These are phyloP conservation scores for Corythucha ciliata DNA, from an alignment of 2,888 invertebrate genomes.

Conservation along the genomic window DNA sequence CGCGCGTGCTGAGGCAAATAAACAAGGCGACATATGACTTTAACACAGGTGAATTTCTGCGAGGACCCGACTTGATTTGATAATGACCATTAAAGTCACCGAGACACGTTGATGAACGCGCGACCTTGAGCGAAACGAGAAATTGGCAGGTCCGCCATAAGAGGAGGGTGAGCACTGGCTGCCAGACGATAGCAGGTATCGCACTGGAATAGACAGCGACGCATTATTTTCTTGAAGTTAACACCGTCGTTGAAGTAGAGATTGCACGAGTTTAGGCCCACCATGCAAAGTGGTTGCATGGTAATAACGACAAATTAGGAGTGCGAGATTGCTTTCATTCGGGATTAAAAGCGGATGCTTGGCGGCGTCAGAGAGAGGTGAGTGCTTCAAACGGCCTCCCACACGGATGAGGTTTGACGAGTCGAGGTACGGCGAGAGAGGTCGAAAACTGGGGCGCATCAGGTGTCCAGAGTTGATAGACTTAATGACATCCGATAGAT, in stretches of 20 bases:
- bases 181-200: constrained; percentile 19
- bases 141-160: no score
- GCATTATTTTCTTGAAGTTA: constrained; percentile 3
- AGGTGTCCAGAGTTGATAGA: no score
- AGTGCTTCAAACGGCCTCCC: constrained; percentile 21
- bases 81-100: constrained; percentile 33
- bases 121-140: constrained; percentile 24
- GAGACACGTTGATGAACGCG: constrained; percentile 28
- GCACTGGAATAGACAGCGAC: constrained; percentile 17
- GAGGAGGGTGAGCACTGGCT: neutral
- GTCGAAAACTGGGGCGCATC: neutral
- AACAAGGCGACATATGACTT: constrained; percentile 36
- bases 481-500: no score
- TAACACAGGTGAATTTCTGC: neutral
- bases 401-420: constrained; percentile 15
- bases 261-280: constrained; percentile 19
- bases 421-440: neutral
- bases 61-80: constrained; percentile 7
- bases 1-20: constrained; percentile 37
- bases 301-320: constrained; percentile 16
- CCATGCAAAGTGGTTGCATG: constrained; percentile 18
- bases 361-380: constrained; percentile 1
- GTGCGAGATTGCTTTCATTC: constrained; percentile 13
- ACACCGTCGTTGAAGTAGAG: constrained; percentile 14
- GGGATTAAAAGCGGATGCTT: constrained; percentile 28